Evolutionary conservation across 2,797 vertebrate genomes (phyloP).

Genomic region (Neoniphon sammara): DNA sequence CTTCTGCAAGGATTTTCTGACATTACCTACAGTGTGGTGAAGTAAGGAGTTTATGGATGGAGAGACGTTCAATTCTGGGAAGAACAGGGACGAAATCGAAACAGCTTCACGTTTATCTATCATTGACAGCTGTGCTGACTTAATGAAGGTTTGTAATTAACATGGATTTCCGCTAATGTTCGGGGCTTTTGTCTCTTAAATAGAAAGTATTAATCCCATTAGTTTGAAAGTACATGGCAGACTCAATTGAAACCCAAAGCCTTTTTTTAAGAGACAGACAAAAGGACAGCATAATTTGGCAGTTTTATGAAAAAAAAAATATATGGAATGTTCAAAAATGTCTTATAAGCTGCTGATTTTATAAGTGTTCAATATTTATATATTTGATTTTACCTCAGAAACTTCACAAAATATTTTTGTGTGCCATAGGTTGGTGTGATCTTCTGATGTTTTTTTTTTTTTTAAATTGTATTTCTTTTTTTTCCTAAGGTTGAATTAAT

Average conservation of each 20-base stretch:
- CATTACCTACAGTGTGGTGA: conserved; percentile 52
- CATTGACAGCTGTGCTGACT: conserved; percentile 87
- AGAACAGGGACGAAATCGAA: conserved; percentile 79
- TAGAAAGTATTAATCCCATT: conserved; percentile 85
- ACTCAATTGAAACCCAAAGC: conserved; percentile 54
- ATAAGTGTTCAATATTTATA: neutral
- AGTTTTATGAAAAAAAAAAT: conserved; percentile 8
- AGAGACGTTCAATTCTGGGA: conserved; percentile 67
- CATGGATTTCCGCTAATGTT: conserved; percentile 88
- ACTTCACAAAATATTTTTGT: neutral
- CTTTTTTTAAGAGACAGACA: conserved; percentile 31
- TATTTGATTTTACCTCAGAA: conserved; percentile 26
- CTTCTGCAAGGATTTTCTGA: conserved; percentile 74
- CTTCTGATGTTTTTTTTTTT: conserved; percentile 52
- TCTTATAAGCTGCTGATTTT: conserved; percentile 9
- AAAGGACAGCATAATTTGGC: conserved; percentile 27
- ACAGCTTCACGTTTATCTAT: conserved; percentile 83
- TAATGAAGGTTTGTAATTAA: conserved; percentile 89
- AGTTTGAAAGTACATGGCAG: conserved; percentile 68
- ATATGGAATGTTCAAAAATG: conserved; percentile 15
- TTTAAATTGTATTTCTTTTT: too few relatives aligned
- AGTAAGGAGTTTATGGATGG: conserved; percentile 61
- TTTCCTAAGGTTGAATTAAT: conserved; percentile 51
- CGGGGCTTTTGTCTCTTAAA: conserved; percentile 86
- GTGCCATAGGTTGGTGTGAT: conserved; percentile 22